Conservation (phyloP, 1,140 invertebrate genomes). For the Rhynchophorus ferrugineus region DNA sequence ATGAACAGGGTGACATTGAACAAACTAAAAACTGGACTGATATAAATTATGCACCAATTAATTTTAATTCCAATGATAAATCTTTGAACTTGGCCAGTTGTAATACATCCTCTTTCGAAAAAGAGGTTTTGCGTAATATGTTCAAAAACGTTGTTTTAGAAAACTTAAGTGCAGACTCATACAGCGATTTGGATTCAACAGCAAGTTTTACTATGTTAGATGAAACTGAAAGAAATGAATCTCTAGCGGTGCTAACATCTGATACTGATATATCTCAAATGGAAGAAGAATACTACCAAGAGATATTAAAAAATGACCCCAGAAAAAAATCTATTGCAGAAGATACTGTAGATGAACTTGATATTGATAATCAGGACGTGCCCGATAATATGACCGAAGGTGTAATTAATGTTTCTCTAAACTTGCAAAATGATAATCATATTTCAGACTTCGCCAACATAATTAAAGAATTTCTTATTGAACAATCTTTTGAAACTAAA, state of each 20-base stretch:
- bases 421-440: constrained; percentile 21
- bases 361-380: neutral
- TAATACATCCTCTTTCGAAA: constrained; percentile 23
- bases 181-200: no score
- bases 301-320: no score
- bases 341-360: neutral
- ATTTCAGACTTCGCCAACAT: constrained; percentile 23
- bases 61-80: constrained; percentile 14
- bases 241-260: no score
- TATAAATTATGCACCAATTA: constrained; percentile 25
- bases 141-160: constrained; percentile 24
- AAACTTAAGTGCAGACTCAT: no score
- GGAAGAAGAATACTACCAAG: no score
- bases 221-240: no score
- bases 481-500: constrained; percentile 32
- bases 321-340: neutral
- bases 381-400: no score
- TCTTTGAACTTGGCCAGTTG: constrained; percentile 13
- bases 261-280: no score
- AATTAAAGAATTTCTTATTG: constrained; percentile 32
- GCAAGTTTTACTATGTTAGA: no score
- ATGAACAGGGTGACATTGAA: constrained; percentile 9
- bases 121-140: constrained; percentile 28
- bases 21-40: neutral
- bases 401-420: neutral